These are phyloP conservation scores for Empidonax traillii DNA, from an alignment of 2,113 vertebrate genomes.

Conservation along the genomic window DNA sequence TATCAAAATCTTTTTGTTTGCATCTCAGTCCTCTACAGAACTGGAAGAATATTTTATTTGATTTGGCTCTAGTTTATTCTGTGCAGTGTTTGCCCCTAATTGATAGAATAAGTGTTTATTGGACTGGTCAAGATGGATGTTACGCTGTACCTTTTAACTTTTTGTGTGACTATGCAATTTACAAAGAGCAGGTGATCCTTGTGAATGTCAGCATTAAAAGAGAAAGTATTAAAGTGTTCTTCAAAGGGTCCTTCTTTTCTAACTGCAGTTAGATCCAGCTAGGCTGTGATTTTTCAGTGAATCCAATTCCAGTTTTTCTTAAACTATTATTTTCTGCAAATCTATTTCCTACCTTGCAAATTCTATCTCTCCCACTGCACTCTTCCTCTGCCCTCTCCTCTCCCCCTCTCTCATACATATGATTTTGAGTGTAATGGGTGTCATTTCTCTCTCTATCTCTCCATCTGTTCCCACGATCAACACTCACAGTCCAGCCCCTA, in stretches of 20 bases:
- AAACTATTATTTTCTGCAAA: neutral
- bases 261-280: neutral
- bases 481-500: conserved; percentile 37
- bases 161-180: neutral
- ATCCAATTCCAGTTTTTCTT: neutral
- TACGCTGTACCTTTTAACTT: neutral
- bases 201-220: neutral
- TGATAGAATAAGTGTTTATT: neutral
- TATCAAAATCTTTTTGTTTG: conserved; percentile 26
- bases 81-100: neutral
- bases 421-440: conserved; percentile 34
- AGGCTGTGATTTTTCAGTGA: neutral
- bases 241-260: neutral
- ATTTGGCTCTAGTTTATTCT: neutral
- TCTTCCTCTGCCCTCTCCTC: neutral
- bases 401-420: neutral
- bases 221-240: neutral
- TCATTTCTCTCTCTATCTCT: conserved; percentile 52
- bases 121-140: neutral
- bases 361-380: neutral
- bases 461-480: conserved; percentile 62
- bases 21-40: neutral
- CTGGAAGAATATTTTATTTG: neutral
- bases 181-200: neutral
- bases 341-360: neutral